Evolutionary conservation across 2,888 invertebrate genomes (phyloP), one percentile per base, ranked within the genome.

Genomic region (Macaria liturata): DNA sequence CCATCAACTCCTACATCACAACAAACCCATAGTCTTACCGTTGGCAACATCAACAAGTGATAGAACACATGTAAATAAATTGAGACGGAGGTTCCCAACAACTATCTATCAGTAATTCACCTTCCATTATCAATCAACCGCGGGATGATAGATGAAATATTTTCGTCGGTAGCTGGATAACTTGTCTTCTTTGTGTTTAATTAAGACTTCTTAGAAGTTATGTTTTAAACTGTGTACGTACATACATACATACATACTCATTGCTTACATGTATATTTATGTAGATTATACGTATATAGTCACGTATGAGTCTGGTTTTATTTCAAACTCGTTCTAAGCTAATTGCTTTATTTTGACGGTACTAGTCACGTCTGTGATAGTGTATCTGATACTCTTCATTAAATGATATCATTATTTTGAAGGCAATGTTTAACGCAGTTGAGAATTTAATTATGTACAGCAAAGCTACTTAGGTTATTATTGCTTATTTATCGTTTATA

Each of bases 61-160:
- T 83, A 88, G 84, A 83, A 86, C 88, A 88, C 83, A 89, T 91
- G 88, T 90, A 91, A 91, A 91, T 89, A 91, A 88, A 90, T 90
- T 84, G 89, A 87, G 85, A 86, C 78, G 86, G 85, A 80, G 82
- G 80, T 84, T 84, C 84, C 76, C 80, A 76, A 80, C 4, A n/a
- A 79, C 81, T 76, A 86, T 87, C 84, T 86, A 91, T 91, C 91
- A 91, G 90, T 89, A 90, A 88, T 88, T 88, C 91, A 90, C 88
- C 80, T 85, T 79, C 80, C 80, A 84, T 88, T 90, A 91, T 91
- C 91, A 91, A 91, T 91, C 91, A 91, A 83, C 72, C 76, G 72
- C 74, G 74, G 64, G 63, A 85, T 91, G 91, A 91, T 91, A 87
- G 89, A 91, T 91, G 90, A 78, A 86, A 90, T 82, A 84, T 85